phyloP scores from a whole-genome alignment of 2,888 invertebrate genomes.

The Rhabditoides inermis region DNA sequence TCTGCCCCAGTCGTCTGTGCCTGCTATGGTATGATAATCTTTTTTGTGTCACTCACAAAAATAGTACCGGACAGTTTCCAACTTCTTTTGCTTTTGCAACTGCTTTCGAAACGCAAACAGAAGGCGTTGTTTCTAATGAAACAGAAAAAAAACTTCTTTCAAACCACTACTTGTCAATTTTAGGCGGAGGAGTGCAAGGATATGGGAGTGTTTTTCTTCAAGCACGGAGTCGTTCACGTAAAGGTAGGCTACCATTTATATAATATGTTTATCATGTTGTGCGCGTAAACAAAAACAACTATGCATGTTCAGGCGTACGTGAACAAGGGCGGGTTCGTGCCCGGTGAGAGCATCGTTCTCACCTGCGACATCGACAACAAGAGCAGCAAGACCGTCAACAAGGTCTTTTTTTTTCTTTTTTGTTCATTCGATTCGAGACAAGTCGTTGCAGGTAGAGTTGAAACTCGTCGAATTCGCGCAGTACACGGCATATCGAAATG shows the following conservation, averaged over 20 bases:
- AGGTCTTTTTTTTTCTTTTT: conserved; percentile 1
- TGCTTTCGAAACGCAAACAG: too few species aligned
- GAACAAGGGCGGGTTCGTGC: conserved; percentile 22
- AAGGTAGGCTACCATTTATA: conserved; percentile 6
- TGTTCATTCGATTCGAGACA: background rate
- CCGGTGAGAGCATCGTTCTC: conserved; percentile 20
- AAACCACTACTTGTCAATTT: conserved; percentile 10
- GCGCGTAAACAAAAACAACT: background rate
- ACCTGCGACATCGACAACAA: conserved; percentile 15
- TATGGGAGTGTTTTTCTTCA: conserved; percentile 21
- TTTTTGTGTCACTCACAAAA: too few species aligned
- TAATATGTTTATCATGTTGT: background rate
- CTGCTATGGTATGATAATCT: too few species aligned
- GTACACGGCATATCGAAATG: conserved; percentile 4
- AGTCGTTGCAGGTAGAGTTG: conserved; percentile 6
- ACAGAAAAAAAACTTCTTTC: too few species aligned
- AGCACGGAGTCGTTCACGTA: conserved; percentile 14
- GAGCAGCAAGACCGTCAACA: conserved; percentile 6
- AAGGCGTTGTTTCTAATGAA: too few species aligned
- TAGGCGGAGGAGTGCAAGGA: conserved; percentile 8
- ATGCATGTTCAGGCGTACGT: conserved; percentile 1
- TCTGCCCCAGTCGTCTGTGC: too few species aligned
- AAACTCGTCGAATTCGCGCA: conserved; percentile 6
- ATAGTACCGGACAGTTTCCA: too few species aligned
- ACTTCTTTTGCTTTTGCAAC: too few species aligned